phyloP scores from a whole-genome alignment of 2,113 vertebrate genomes.

The Perca flavescens region DNA sequence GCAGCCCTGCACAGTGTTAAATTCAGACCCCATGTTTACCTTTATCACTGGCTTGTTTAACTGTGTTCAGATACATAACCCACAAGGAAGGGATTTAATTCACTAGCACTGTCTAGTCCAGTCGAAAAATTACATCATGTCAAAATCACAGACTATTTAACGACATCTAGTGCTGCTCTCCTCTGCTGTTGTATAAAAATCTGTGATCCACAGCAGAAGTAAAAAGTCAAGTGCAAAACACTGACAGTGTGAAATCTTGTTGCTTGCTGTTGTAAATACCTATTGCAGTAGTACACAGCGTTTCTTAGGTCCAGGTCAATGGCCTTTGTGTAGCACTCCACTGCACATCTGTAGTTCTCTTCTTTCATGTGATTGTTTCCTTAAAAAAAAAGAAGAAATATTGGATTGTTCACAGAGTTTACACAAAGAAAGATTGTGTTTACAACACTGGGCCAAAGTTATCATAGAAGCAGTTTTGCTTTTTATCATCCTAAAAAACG shows the following conservation, averaged over 20 bases:
- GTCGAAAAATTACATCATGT: not conserved
- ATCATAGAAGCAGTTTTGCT: not conserved
- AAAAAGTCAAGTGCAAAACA: no score
- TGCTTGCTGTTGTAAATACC: constrained; percentile 79
- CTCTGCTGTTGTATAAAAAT: not conserved
- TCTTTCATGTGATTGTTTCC: constrained; percentile 99
- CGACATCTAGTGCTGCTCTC: not conserved
- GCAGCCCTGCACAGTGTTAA: constrained; percentile 88
- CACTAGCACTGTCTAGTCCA: no score
- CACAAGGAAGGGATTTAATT: not conserved
- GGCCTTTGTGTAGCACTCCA: constrained; percentile 95
- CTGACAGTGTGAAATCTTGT: not conserved
- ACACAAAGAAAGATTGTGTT: not conserved
- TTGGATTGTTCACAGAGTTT: not conserved
- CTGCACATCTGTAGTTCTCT: constrained; percentile 93
- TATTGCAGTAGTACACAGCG: constrained; percentile 98
- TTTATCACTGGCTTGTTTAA: not conserved
- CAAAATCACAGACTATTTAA: not conserved
- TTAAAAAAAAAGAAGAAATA: constrained; percentile 68
- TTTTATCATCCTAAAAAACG: not conserved
- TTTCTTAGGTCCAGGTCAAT: constrained; percentile 95
- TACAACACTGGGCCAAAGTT: not conserved
- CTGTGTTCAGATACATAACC: not conserved
- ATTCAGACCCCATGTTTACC: not conserved
- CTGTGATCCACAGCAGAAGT: not conserved